Percentiles rank a stretch among this genome's conserved stretches.
phyloP scores from a whole-genome alignment of 92 coral and sea anemone species.

The Zoanthus solanderi region DNA sequence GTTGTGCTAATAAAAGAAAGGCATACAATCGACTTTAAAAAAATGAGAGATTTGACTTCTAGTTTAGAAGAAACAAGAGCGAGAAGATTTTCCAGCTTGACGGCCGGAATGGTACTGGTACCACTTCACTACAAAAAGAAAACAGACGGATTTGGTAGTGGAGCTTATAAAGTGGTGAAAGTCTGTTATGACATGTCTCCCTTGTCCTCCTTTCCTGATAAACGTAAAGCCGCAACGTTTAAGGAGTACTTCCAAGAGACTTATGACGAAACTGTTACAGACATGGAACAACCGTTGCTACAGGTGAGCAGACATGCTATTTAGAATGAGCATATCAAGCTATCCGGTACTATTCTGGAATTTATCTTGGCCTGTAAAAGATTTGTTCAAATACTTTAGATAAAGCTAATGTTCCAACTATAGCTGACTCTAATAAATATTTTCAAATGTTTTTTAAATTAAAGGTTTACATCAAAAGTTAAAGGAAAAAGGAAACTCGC shows the following conservation, averaged over 20 bases:
- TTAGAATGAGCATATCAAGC: too few species aligned
- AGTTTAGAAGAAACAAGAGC: neutral
- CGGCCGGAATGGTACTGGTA: neutral
- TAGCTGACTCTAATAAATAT: too few species aligned
- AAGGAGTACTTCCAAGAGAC: constrained; percentile 69
- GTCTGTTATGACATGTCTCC: constrained; percentile 65
- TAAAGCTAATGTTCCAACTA: too few species aligned
- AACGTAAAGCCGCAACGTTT: constrained; percentile 71
- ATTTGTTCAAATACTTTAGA: too few species aligned
- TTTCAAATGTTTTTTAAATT: too few species aligned
- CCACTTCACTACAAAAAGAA: constrained; percentile 35
- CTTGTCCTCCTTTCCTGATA: constrained; percentile 78
- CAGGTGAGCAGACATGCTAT: constrained; percentile 5
- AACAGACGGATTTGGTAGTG: constrained; percentile 6
- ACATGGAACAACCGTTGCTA: constrained; percentile 70
- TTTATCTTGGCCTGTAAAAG: too few species aligned
- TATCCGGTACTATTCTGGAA: too few species aligned
- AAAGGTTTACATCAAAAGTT: too few species aligned
- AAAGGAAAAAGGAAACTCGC: too few species aligned
- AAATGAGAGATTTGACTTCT: constrained; percentile 17
- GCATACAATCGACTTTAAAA: neutral
- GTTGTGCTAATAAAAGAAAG: constrained; percentile 56
- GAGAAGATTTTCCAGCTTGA: neutral
- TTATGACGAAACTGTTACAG: constrained; percentile 42
- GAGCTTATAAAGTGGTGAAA: constrained; percentile 58